Conservation (phyloP, 2,888 invertebrate genomes). For the Odontocolon sp. region DNA sequence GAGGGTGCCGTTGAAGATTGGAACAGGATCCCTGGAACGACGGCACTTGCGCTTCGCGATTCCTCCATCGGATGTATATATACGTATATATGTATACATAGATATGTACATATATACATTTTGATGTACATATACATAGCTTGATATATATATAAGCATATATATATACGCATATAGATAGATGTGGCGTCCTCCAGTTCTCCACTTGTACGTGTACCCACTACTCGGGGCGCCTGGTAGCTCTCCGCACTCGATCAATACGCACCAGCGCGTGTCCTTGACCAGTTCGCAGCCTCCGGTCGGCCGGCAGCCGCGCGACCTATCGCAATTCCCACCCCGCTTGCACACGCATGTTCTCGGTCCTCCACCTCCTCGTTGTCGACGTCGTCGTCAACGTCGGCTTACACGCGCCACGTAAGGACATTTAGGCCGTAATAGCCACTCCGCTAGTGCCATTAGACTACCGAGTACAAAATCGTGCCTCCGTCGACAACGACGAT, state of each 20-base stretch:
- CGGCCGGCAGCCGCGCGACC: slow-evolving; percentile 64
- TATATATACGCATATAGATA: neutral
- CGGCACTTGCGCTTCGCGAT: slow-evolving; percentile 52
- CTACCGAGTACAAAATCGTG: slow-evolving; percentile 34
- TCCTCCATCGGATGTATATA: slow-evolving; percentile 6
- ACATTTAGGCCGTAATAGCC: slow-evolving; percentile 34
- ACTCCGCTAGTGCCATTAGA: slow-evolving; percentile 18
- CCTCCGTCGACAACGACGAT: slow-evolving; percentile 4
- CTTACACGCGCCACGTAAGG: slow-evolving; percentile 33
- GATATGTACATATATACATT: slow-evolving; percentile 1
- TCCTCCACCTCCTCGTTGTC: neutral
- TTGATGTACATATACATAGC: neutral
- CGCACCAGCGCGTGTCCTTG: slow-evolving; percentile 77
- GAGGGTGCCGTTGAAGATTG: slow-evolving; percentile 36
- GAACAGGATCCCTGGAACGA: slow-evolving; percentile 35
- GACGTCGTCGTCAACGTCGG: neutral
- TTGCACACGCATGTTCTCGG: slow-evolving; percentile 34
- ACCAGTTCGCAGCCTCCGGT: slow-evolving; percentile 76
- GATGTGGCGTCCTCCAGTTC: slow-evolving; percentile 41
- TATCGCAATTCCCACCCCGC: slow-evolving; percentile 62
- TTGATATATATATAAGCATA: neutral
- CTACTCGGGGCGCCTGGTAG: slow-evolving; percentile 26
- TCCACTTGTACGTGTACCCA: slow-evolving; percentile 59
- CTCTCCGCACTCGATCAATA: slow-evolving; percentile 76
- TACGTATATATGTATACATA: neutral